These are phyloP conservation scores for Seriola rivoliana DNA, from an alignment of 2,113 vertebrate genomes.

Conservation along the genomic window DNA sequence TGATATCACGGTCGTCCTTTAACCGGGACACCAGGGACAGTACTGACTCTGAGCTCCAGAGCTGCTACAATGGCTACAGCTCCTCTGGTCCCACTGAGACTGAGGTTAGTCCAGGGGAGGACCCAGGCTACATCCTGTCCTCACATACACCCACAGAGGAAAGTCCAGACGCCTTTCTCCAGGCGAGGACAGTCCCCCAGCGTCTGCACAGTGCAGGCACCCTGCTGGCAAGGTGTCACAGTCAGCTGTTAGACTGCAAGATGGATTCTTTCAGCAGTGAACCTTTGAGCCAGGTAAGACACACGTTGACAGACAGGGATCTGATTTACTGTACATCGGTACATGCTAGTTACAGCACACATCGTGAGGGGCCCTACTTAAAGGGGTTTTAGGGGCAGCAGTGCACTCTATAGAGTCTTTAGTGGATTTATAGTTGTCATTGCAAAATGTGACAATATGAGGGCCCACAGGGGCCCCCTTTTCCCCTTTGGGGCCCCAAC, in stretches of 20 bases:
- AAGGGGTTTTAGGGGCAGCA: too few species aligned
- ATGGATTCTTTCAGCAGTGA: conserved; percentile 83
- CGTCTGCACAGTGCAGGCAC: conserved; percentile 67
- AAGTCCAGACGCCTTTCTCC: conserved; percentile 42
- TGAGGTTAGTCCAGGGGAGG: conserved; percentile 69
- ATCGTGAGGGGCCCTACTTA: too few species aligned
- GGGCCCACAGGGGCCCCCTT: too few species aligned
- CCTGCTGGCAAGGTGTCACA: conserved; percentile 71
- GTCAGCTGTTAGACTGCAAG: conserved; percentile 82
- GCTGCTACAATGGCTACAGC: conserved; percentile 14
- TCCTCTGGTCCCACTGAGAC: conserved; percentile 75
- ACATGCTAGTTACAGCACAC: too few species aligned
- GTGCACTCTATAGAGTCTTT: too few species aligned
- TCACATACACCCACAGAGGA: conserved; percentile 41
- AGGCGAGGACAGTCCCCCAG: conserved; percentile 45
- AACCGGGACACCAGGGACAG: conserved; percentile 79
- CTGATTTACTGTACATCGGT: not conserved
- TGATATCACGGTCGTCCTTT: conserved; percentile 88
- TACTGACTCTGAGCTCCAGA: conserved; percentile 64
- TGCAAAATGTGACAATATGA: too few species aligned
- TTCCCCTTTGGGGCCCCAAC: too few species aligned
- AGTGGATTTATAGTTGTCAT: too few species aligned
- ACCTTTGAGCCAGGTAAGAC: conserved; percentile 86
- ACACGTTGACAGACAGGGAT: conserved; percentile 48
- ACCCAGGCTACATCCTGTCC: conserved; percentile 40